Percentiles rank a stretch among this genome's conserved stretches.
phyloP scores from a whole-genome alignment of 2,113 vertebrate species.

The Psilopogon haemacephalus region DNA sequence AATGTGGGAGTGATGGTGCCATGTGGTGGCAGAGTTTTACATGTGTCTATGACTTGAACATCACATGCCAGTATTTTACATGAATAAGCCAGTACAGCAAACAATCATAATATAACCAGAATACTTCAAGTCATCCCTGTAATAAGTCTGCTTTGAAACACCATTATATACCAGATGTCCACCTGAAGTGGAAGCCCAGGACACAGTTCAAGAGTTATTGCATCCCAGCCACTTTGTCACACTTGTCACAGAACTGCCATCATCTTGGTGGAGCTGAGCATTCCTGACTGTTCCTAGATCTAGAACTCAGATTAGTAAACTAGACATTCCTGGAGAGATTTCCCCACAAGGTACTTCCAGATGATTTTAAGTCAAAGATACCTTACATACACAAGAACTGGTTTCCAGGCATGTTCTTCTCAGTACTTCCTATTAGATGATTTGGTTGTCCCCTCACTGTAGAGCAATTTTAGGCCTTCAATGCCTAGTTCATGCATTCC shows the following conservation, averaged over 20 bases:
- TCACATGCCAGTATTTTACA: background rate
- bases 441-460: background rate
- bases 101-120: background rate
- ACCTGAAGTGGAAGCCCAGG: background rate
- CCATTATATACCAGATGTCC: background rate
- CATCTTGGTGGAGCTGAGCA: background rate
- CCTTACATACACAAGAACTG: background rate
- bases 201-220: background rate
- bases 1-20: rapidly evolving
- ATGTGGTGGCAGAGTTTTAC: background rate
- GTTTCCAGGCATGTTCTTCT: background rate
- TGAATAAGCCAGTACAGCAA: background rate
- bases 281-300: background rate
- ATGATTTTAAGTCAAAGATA: background rate
- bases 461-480: background rate
- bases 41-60: background rate
- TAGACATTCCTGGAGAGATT: background rate
- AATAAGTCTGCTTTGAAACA: background rate
- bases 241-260: background rate
- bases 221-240: background rate
- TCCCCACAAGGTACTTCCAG: background rate
- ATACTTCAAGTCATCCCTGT: background rate
- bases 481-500: background rate
- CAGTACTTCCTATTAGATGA: background rate
- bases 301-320: background rate